phyloP scores from a whole-genome alignment of 2,888 invertebrate species.

The Cyclophora punctaria region DNA sequence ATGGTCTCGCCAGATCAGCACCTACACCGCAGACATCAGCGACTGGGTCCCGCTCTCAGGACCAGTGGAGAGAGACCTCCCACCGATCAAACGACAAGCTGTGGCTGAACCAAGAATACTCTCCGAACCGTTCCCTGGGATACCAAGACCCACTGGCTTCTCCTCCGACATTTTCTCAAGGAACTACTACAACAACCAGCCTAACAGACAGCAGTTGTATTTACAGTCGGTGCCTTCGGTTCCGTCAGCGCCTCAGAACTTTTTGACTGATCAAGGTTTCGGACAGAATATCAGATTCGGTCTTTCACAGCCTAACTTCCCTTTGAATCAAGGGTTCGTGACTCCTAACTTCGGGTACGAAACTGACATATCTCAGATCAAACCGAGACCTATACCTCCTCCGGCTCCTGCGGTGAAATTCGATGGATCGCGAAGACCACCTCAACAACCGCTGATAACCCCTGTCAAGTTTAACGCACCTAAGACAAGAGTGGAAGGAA shows the following conservation, averaged over 20 bases:
- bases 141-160: slow-evolving; percentile 42
- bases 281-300: slow-evolving; percentile 60
- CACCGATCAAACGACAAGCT: slow-evolving; percentile 57
- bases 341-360: slow-evolving; percentile 53
- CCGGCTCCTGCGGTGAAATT: slow-evolving; percentile 25
- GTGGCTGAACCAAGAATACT: slow-evolving; percentile 65
- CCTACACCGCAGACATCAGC: slow-evolving; percentile 61
- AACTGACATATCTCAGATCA: slow-evolving; percentile 32
- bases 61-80: slow-evolving; percentile 44
- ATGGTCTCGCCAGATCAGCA: slow-evolving; percentile 68
- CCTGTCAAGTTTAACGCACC: slow-evolving; percentile 18
- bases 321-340: slow-evolving; percentile 57
- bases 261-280: slow-evolving; percentile 58
- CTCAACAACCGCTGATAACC: slow-evolving; percentile 17
- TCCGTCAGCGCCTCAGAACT: slow-evolving; percentile 66
- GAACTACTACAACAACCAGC: slow-evolving; percentile 45
- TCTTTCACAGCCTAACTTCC: slow-evolving; percentile 54
- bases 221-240: slow-evolving; percentile 55
- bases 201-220: slow-evolving; percentile 53
- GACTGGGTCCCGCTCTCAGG: slow-evolving; percentile 63
- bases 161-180: slow-evolving; percentile 51
- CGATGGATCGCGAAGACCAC: slow-evolving; percentile 31
- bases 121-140: slow-evolving; percentile 55
- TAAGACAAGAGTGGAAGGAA: slow-evolving; percentile 33
- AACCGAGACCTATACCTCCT: slow-evolving; percentile 38